Percentiles rank a stretch among this genome's conserved stretches.
These are phyloP conservation scores for Polydesmus complanatus DNA, from an alignment of 2,888 invertebrate species.

Conservation along the genomic window DNA sequence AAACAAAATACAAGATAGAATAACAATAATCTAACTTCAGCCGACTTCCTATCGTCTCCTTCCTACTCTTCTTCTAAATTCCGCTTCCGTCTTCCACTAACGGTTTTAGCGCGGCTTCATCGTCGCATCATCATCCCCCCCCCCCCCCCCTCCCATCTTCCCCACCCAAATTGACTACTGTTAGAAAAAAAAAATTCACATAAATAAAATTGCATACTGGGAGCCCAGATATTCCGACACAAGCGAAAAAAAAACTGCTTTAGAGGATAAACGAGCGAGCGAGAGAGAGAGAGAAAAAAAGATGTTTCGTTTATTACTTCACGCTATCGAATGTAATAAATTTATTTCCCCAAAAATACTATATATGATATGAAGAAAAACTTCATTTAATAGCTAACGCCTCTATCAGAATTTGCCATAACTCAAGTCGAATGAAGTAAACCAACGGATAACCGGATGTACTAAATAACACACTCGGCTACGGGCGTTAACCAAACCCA, in stretches of 20 bases:
- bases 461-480: too few species aligned
- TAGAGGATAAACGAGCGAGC: too few species aligned
- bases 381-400: too few species aligned
- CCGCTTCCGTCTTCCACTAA: neutral
- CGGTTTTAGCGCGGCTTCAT: too few species aligned
- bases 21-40: neutral
- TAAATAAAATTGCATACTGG: neutral
- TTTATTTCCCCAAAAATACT: neutral
- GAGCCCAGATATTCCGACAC: neutral
- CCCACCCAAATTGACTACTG: neutral
- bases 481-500: too few species aligned
- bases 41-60: neutral
- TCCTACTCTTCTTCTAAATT: neutral
- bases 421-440: too few species aligned
- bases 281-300: neutral
- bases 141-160: too few species aligned
- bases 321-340: neutral
- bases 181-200: neutral
- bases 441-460: too few species aligned
- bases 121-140: too few species aligned
- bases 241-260: neutral
- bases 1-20: neutral
- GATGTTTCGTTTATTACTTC: neutral
- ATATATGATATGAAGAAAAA: too few species aligned
- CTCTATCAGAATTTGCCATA: too few species aligned